Percentiles rank a stretch among this genome's conserved stretches.
phyloP scores from a whole-genome alignment of 2,888 invertebrate genomes.

The Cosmia pyralina region DNA sequence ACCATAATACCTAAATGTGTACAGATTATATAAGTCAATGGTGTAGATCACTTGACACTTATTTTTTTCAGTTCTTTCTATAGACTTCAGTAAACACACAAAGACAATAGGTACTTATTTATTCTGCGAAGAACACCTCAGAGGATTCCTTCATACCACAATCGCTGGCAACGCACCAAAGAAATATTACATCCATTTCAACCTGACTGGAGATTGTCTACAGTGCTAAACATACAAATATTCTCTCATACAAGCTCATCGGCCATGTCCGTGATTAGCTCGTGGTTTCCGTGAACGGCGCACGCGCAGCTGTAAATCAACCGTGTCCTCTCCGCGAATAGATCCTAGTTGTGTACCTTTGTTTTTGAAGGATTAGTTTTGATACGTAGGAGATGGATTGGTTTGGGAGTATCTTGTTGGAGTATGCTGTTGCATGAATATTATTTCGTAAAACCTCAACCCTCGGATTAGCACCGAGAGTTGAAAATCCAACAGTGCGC shows the following conservation, averaged over 20 bases:
- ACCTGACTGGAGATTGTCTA: constrained; percentile 21
- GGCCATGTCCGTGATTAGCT: constrained; percentile 58
- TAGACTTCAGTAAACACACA: neutral
- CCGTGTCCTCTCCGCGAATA: constrained; percentile 72
- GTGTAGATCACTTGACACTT: too few species aligned
- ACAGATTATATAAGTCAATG: too few species aligned
- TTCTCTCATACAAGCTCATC: constrained; percentile 25
- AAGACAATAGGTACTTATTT: neutral
- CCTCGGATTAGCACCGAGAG: neutral
- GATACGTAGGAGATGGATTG: constrained; percentile 37
- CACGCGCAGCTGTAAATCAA: constrained; percentile 75
- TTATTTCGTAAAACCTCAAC: too few species aligned
- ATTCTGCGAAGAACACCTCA: neutral
- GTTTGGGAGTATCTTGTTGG: neutral
- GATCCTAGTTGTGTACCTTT: constrained; percentile 61
- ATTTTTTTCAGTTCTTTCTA: neutral
- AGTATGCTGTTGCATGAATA: too few species aligned
- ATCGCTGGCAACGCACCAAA: constrained; percentile 6
- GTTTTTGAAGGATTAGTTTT: constrained; percentile 52
- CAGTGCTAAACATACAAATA: constrained; percentile 33
- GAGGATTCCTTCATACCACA: neutral
- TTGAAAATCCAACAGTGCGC: neutral
- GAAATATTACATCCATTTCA: neutral
- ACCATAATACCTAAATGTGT: neutral
- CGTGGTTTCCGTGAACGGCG: constrained; percentile 71